Conservation (phyloP, 2,113 vertebrate genomes). For the Zosterops japonicus region DNA sequence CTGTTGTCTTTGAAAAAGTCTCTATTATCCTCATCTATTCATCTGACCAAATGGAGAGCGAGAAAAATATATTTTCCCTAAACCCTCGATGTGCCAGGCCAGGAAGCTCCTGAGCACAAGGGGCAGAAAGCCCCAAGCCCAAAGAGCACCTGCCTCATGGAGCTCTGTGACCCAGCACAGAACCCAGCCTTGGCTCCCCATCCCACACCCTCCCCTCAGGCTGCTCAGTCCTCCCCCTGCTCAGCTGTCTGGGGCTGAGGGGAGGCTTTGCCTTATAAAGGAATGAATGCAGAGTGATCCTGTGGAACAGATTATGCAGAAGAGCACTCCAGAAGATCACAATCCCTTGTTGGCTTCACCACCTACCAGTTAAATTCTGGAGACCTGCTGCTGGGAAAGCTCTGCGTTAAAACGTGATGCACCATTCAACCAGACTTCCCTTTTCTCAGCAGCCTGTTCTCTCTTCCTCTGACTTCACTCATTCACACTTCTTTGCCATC, state of each 20-base stretch:
- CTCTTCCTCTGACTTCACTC: neutral
- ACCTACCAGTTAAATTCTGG: neutral
- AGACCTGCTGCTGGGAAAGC: neutral
- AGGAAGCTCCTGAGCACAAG: neutral
- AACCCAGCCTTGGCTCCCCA: neutral
- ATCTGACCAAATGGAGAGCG: neutral
- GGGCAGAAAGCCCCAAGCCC: neutral
- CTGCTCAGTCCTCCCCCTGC: neutral
- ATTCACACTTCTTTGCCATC: neutral
- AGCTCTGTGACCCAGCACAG: neutral
- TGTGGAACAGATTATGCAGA: neutral
- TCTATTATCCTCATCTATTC: neutral
- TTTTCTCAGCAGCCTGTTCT: neutral
- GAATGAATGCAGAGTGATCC: neutral
- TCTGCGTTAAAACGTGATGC: accelerated
- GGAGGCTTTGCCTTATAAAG: neutral
- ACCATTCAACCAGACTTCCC: neutral
- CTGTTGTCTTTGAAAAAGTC: neutral
- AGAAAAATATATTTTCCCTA: neutral
- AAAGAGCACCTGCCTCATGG: accelerated
- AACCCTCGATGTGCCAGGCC: neutral
- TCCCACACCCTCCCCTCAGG: accelerated
- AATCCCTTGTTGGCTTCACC: neutral
- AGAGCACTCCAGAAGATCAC: neutral
- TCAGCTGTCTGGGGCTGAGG: neutral